A percentile compares a stretch with the other conserved stretches of the same genome.
phyloP scores from a whole-genome alignment of 2,888 invertebrate species.

The Macrophya alboannulata region DNA sequence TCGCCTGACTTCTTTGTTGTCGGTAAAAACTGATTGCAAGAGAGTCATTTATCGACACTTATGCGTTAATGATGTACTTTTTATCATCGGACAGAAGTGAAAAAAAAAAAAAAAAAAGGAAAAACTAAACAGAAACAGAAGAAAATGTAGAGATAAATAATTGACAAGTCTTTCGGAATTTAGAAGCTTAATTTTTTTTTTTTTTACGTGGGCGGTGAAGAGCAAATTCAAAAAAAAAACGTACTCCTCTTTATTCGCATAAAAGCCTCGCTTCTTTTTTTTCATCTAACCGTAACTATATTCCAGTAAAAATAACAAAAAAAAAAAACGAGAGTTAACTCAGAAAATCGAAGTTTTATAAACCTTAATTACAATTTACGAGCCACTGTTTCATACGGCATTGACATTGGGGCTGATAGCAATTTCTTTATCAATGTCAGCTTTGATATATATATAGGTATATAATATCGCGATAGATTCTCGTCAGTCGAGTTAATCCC shows the following conservation, averaged over 20 bases:
- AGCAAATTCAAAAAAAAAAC: not conserved
- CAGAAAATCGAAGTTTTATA: not conserved
- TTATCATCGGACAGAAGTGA: not conserved
- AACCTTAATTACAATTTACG: constrained; percentile 24
- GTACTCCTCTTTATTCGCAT: no score
- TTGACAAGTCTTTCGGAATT: not conserved
- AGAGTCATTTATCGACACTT: not conserved
- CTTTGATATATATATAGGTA: no score
- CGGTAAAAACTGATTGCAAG: not conserved
- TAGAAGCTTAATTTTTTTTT: no score
- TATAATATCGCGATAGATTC: constrained; percentile 6
- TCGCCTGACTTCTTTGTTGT: not conserved
- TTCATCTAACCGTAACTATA: not conserved
- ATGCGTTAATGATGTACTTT: not conserved
- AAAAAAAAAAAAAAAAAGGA: not conserved
- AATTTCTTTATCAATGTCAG: constrained; percentile 15
- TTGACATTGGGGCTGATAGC: constrained; percentile 21
- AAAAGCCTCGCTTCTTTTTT: not conserved
- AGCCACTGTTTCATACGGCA: constrained; percentile 10
- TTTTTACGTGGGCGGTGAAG: not conserved
- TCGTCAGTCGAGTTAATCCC: not conserved
- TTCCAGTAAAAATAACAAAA: not conserved
- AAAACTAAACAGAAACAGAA: not conserved
- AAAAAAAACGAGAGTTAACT: not conserved
- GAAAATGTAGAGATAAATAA: not conserved